Percentiles rank a stretch among this genome's conserved stretches.
phyloP scores from a whole-genome alignment of 1,140 invertebrate genomes.

The Cyclina sinensis region DNA sequence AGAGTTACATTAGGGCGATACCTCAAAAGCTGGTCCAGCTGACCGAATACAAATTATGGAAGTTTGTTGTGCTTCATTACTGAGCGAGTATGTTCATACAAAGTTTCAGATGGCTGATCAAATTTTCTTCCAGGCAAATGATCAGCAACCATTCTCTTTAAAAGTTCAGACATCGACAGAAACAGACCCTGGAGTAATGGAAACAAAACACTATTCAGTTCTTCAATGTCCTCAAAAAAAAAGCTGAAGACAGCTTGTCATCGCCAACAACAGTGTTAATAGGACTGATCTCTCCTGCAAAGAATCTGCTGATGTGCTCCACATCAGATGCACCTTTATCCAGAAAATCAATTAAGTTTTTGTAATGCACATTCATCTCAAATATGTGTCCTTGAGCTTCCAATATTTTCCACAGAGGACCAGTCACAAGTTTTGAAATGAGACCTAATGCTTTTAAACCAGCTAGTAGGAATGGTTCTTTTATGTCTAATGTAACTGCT shows the following conservation, averaged over 20 bases:
- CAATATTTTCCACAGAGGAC: conserved; percentile 52
- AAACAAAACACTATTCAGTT: conserved; percentile 43
- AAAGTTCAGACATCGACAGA: conserved; percentile 47
- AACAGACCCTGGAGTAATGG: conserved; percentile 44
- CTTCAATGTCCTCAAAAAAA: not conserved
- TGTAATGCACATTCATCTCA: conserved; percentile 61
- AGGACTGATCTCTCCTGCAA: conserved; percentile 28
- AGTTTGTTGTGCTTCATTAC: conserved; percentile 65
- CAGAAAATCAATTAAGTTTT: conserved; percentile 59
- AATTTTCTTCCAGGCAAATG: conserved; percentile 41
- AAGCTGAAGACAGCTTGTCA: not conserved
- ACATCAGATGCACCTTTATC: conserved; percentile 44
- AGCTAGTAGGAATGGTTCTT: conserved; percentile 47
- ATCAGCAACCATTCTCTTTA: too few relatives aligned
- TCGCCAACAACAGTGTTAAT: too few relatives aligned
- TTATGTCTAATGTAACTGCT: conserved; percentile 56
- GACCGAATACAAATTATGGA: conserved; percentile 61
- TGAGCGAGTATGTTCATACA: conserved; percentile 19
- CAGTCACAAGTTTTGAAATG: conserved; percentile 61
- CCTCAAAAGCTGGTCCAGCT: conserved; percentile 55
- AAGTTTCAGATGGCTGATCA: too few relatives aligned
- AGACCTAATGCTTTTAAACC: conserved; percentile 65
- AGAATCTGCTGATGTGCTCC: conserved; percentile 18
- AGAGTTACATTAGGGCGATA: conserved; percentile 65
- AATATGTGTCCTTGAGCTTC: conserved; percentile 56